These are phyloP conservation scores for Andricus grossulariae DNA, from an alignment of 1,140 invertebrate genomes.

Conservation along the genomic window DNA sequence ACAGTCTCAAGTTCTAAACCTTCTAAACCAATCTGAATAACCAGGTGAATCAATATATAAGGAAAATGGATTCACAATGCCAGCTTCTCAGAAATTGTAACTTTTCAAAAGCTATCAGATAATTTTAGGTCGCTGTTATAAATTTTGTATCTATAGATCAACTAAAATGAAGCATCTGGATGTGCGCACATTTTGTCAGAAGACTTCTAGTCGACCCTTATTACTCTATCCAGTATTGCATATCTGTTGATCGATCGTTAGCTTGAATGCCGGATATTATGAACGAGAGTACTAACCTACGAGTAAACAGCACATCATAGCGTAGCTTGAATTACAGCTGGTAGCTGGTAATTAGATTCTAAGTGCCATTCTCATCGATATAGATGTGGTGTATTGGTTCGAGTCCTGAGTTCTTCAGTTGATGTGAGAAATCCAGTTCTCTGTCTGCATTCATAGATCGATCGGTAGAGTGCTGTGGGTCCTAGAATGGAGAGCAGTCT, in stretches of 20 bases:
- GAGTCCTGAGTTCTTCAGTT: not conserved
- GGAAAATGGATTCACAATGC: too few relatives aligned
- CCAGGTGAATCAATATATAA: too few relatives aligned
- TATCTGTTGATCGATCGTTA: constrained; percentile 11
- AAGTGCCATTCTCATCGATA: constrained; percentile 27
- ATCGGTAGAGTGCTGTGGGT: not conserved
- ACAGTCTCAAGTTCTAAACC: too few relatives aligned
- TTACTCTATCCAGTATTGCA: not conserved
- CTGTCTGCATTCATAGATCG: not conserved
- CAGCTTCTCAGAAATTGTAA: too few relatives aligned
- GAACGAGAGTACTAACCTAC: constrained; percentile 11
- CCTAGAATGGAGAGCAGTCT: not conserved
- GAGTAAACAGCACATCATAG: constrained; percentile 13
- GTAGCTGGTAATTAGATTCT: constrained; percentile 26
- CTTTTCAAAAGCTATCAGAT: too few relatives aligned
- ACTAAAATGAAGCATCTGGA: not conserved
- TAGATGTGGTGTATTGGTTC: constrained; percentile 19
- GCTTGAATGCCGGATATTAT: not conserved
- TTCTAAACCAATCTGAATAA: too few relatives aligned
- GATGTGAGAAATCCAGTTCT: constrained; percentile 12
- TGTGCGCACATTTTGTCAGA: not conserved
- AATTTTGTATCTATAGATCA: not conserved
- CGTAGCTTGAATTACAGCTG: constrained; percentile 14
- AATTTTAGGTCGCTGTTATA: too few relatives aligned
- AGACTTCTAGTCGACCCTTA: not conserved